Base-by-base conservation (phyloP, 1,140 invertebrate genomes). In the Drosophila miranda region DNA sequence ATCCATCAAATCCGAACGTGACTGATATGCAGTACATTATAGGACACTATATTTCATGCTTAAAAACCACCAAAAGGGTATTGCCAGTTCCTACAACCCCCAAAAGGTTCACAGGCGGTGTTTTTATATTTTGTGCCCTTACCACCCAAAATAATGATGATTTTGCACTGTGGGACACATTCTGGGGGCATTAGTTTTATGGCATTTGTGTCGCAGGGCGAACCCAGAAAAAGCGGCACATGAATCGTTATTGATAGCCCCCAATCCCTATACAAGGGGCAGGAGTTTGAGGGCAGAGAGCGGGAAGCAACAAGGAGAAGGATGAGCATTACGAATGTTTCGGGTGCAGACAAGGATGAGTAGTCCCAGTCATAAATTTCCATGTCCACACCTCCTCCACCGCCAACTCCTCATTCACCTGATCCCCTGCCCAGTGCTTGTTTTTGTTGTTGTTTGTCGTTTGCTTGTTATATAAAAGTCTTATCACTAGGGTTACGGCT, bases 101-200 rank as follows among this genome's bases (percentile, higher is more conserved):
- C 4, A 11, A 13, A 13, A 38, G 34, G 11, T 38, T 38, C 9
- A 3, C 34, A 38, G 34, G 0, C 26, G n/a, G 6, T 13, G 0
- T 5, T 11, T 3, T 13, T 48, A 19, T 19, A 19, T 19, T 48
- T 43, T 50, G 30, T n/a, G 21, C 30, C 34, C 44, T 30, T 61
- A 45, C 9, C 50, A 26, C 5, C 34, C 30, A 5, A 38, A 38
- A 38, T 38, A 38, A 54, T 54, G 53, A 67, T 64, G 62, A 66
- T 69, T 56, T 43, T 68, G 63, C 62, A 30, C 43, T 14, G 51
- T 14, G 51, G 21, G 57, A 43, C 57, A 78, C 75, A 79, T 74
- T 77, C 69, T 38, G 11, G 11, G 58, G 59, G 81, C 77, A 74
- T 84, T 86, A 81, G 82, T 87, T 84, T 81, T 86, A 84, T 86